Percentiles rank a stretch among this genome's conserved stretches.
Evolutionary conservation across 2,113 vertebrate genomes (phyloP).

Genomic region (Ptilonorhynchus violaceus): DNA sequence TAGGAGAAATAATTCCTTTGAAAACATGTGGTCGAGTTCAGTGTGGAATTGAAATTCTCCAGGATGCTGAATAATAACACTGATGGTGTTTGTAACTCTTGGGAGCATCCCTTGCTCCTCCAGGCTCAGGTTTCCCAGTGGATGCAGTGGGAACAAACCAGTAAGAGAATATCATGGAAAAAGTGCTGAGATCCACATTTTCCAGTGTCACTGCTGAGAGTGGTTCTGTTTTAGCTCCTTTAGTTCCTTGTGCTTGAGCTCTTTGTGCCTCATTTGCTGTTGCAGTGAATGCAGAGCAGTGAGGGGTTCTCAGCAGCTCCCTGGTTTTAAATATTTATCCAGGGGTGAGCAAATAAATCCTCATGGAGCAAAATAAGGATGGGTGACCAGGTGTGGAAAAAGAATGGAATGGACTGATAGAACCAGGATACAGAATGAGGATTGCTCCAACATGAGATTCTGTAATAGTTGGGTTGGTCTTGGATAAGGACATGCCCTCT

Average conservation of each 20-base stretch:
- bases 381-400: not conserved
- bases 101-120: accelerated
- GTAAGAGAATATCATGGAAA: not conserved
- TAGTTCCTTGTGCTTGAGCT: not conserved
- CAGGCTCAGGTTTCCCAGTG: not conserved
- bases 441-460: not conserved
- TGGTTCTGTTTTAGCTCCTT: not conserved
- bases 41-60: not conserved
- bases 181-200: accelerated
- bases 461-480: not conserved
- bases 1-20: not conserved
- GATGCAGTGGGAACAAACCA: not conserved
- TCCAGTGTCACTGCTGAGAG: not conserved
- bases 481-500: accelerated
- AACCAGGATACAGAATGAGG: not conserved
- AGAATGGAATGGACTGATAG: not conserved
- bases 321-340: not conserved
- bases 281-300: not conserved
- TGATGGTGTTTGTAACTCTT: not conserved
- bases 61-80: not conserved
- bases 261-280: not conserved
- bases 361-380: not conserved
- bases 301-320: not conserved
- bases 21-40: not conserved
- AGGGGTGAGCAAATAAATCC: not conserved